Evolutionary conservation across 2,888 invertebrate genomes (phyloP), one percentile per base, ranked within the genome.

Genomic region (Lycia hirtaria): DNA sequence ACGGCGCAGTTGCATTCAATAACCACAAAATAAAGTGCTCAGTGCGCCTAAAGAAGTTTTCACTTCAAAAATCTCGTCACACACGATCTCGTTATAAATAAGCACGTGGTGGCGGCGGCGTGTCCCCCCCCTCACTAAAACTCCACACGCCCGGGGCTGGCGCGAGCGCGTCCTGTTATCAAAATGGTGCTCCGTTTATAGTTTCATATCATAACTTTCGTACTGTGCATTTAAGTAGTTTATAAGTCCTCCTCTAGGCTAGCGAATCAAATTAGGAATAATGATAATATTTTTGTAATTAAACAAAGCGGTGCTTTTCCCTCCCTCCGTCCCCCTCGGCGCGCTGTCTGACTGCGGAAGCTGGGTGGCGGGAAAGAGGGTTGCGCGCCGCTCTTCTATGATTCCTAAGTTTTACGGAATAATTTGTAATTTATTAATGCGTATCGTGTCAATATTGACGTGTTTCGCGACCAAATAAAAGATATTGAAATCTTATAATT

Each of bases 161-260:
- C 40, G 38, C 33, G 47, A 2, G 41, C 14, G 37, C 17, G 33
- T 9, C 9, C 62, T 51, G 68, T 73, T 73, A 75, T 76, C 75
- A 70, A 80, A 80, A 85, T 88, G 88, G 88, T 88, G 89, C 88
- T 89, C 87, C 86, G 82, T 83, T 79, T 81, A 82, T 87, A 88
- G 85, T 83, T 83, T 88, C 89, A 89, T 89, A 89, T 89, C 89
- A 89, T 85, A 82, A 82, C 78, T 86, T 73, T 81, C 48, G 84
- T 86, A 80, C 77, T 86, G 79, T 83, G 87, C 87, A 85, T 88
- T 85, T 87, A 86, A 76, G 76, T 68, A 66, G 67, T 26, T 3
- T 7, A 62, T 62, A 69, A 80, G 81, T 76, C 75, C 76, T 81
- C 35, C 49, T 86, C 83, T 87, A 87, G 85, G 76, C 70, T 85